A percentile compares a stretch with the other conserved stretches of the same genome.
phyloP scores from a whole-genome alignment of 2,797 vertebrate genomes.

The Orestias chungarensis region DNA sequence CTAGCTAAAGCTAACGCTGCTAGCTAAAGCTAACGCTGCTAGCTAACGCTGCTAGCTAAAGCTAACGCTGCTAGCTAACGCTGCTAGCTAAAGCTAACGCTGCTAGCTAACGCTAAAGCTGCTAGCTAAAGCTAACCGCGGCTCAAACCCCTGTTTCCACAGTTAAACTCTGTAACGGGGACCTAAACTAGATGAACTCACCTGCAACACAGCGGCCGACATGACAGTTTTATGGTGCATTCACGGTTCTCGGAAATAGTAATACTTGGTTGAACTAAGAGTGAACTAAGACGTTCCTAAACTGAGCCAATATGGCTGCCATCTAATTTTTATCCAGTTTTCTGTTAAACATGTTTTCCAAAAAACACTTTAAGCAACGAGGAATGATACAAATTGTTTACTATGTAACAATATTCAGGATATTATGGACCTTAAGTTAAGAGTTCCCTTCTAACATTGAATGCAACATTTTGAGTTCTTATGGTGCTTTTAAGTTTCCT shows the following conservation, averaged over 20 bases:
- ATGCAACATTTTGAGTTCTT: background rate
- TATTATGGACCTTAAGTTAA: too few species aligned
- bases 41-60: too few species aligned
- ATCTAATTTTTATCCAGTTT: background rate
- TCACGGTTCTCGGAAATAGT: background rate
- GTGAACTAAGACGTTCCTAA: background rate
- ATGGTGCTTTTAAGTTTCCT: background rate
- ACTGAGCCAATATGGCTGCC: background rate
- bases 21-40: too few species aligned
- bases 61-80: too few species aligned
- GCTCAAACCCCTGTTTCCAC: too few species aligned
- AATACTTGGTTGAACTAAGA: background rate
- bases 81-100: background rate
- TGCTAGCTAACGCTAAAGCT: too few species aligned
- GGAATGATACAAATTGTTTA: too few species aligned
- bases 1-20: too few species aligned
- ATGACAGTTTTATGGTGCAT: constrained; percentile 8
- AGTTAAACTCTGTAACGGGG: background rate
- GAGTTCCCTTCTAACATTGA: background rate
- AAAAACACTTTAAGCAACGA: too few species aligned
- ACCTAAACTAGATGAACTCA: background rate
- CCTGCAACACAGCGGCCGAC: background rate
- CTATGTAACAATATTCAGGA: too few species aligned
- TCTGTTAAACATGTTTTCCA: background rate
- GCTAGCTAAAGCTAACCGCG: too few species aligned